A percentile compares a stretch with the other conserved stretches of the same genome.
phyloP scores from a whole-genome alignment of 2,113 vertebrate genomes.

The Perccottus glenii region DNA sequence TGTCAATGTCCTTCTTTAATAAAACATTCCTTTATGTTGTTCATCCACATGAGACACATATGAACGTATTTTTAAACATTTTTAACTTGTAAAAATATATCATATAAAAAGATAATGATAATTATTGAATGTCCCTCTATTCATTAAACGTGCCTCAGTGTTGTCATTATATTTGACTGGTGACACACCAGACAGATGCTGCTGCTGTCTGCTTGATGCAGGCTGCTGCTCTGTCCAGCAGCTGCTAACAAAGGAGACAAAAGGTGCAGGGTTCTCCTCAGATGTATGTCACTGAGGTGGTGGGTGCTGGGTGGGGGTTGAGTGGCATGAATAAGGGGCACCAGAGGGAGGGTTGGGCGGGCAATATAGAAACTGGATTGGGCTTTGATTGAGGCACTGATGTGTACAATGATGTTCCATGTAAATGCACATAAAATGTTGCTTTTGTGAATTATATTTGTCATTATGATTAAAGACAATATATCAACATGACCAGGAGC shows the following conservation, averaged over 20 bases:
- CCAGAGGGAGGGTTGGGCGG: constrained; percentile 32
- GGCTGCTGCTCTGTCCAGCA: constrained; percentile 58
- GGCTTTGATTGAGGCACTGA: background rate
- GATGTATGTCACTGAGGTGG: constrained; percentile 62
- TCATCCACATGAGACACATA: too few relatives aligned
- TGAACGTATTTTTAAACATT: too few relatives aligned
- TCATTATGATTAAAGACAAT: background rate
- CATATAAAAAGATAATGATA: background rate
- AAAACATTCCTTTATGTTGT: too few relatives aligned
- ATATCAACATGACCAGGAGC: too few relatives aligned
- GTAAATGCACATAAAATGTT: background rate
- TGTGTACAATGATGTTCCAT: background rate
- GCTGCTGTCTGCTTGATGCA: constrained; percentile 12
- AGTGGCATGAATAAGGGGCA: constrained; percentile 32
- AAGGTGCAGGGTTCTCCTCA: constrained; percentile 73
- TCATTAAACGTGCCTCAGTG: too few relatives aligned
- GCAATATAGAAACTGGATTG: constrained; percentile 7
- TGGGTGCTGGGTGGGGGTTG: constrained; percentile 5
- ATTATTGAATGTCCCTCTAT: background rate
- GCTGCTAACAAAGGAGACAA: constrained; percentile 75
- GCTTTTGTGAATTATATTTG: background rate
- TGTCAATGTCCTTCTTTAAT: too few relatives aligned
- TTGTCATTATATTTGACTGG: too few relatives aligned
- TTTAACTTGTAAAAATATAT: background rate
- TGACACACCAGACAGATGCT: background rate